Base-by-base conservation (phyloP, 2,797 vertebrate species). In the Sciaenops ocellatus region DNA sequence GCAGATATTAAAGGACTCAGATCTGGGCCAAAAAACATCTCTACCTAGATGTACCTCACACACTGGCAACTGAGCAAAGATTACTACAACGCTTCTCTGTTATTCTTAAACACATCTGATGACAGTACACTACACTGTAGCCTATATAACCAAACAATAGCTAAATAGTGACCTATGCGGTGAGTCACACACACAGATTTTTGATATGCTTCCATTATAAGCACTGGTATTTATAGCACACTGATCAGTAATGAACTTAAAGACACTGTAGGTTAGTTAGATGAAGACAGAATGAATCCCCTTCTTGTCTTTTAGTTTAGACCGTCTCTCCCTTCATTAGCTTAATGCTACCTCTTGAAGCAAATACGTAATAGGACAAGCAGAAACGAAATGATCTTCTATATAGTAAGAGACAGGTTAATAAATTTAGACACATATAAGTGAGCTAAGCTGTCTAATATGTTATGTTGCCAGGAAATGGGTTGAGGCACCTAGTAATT, bases 371-470 rank as follows among this genome's bases (percentile, higher is more conserved):
- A 51, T 16, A 34, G 63, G 72, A 84, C 47, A 34, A 64, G 34
- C 62, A 52, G 74, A 83, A 30, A 70, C 52, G 34, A 80, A 82
- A 87, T 74, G 57, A 74, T 69, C 55, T 18, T 70, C 70, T 65
- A 22, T 79, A 80, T 65, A 60, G 61, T 54, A 22, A 48, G 42
- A 75, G 78, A 81, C 71, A 48, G 57, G 67, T 76, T 77, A 75
- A 88, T 79, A 84, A 74, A 87, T 88, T 61, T 62, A 76, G 41
- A 80, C 76, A 76, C 61, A 80, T 70, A 54, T 73, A 81, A 86
- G 69, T 81, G 76, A 76, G 63, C 67, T 51, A 55, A 80, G 44
- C 73, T 71, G 81, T 82, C 79, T 82, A 61, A 79, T 67, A 61
- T 51, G 65, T 87, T 83, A 82, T 54, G 74, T 84, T 89, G 72